These are phyloP conservation scores for Clavelina lepadiformis DNA, from an alignment of 23 tunicate genomes.

Conservation along the genomic window DNA sequence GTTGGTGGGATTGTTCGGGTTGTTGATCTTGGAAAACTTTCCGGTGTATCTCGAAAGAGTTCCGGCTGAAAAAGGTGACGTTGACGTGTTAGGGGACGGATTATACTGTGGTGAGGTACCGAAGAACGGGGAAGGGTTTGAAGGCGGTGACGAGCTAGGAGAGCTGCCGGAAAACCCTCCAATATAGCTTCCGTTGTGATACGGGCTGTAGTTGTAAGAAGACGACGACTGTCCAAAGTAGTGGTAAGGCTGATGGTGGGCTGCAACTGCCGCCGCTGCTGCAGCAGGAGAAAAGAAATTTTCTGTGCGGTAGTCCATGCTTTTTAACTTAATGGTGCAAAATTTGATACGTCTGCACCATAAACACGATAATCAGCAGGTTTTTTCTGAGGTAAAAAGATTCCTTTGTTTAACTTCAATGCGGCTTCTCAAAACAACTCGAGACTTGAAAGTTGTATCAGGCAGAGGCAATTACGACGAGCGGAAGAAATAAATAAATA, in stretches of 20 bases:
- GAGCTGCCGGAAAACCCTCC: conserved; percentile 50
- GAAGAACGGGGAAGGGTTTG: conserved; percentile 52
- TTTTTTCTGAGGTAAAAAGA: no score
- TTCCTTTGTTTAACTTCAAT: no score
- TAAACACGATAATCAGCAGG: no score
- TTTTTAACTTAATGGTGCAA: no score
- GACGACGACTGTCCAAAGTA: conserved; percentile 36
- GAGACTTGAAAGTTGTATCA: no score
- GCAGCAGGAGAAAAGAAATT: conserved; percentile 68
- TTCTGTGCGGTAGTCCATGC: conserved; percentile 88
- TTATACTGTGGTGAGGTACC: conserved; percentile 41
- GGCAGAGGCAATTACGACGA: no score
- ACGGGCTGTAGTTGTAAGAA: conserved; percentile 46
- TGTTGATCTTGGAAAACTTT: conserved; percentile 35
- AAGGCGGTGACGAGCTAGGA: conserved; percentile 60
- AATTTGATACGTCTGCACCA: no score
- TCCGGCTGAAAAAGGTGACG: conserved; percentile 54
- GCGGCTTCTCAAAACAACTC: no score
- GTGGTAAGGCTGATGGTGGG: conserved; percentile 56
- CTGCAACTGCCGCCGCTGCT: conserved; percentile 81
- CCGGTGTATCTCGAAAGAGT: conserved; percentile 52
- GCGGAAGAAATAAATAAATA: no score
- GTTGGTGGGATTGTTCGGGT: conserved; percentile 13
- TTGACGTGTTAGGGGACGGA: conserved; percentile 26
- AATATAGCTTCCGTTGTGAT: conserved; percentile 37